Evolutionary conservation across 1,140 invertebrate species (phyloP).

Genomic region (Popillia japonica): DNA sequence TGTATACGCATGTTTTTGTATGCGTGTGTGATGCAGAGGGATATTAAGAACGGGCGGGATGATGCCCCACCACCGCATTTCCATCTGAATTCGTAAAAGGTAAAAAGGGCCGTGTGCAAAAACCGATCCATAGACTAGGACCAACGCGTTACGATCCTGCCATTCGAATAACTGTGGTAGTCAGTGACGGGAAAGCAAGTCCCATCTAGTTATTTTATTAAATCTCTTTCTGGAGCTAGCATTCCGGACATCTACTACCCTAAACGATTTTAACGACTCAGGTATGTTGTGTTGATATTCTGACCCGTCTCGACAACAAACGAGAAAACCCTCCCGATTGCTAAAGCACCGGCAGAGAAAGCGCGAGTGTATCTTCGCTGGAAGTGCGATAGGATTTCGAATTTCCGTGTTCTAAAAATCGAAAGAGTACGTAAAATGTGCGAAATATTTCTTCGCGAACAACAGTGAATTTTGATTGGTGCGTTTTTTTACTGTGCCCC

Average conservation of each 20-base stretch:
- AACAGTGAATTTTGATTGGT: slow-evolving; percentile 1
- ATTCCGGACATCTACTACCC: slow-evolving; percentile 54
- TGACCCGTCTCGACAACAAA: too few relatives aligned
- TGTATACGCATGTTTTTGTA: too few relatives aligned
- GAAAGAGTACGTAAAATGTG: not conserved
- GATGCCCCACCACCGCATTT: slow-evolving; percentile 48
- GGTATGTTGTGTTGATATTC: not conserved
- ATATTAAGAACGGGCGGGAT: not conserved
- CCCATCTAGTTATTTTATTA: slow-evolving; percentile 40
- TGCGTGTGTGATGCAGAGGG: not conserved
- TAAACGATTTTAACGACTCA: slow-evolving; percentile 50
- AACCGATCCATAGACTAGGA: slow-evolving; percentile 59
- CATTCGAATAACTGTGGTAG: slow-evolving; percentile 61
- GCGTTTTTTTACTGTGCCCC: not conserved
- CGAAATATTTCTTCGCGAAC: not conserved
- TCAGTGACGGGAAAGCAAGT: slow-evolving; percentile 57
- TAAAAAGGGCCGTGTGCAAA: slow-evolving; percentile 59
- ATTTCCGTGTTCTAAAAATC: not conserved
- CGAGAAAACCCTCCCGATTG: not conserved
- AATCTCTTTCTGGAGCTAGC: slow-evolving; percentile 46
- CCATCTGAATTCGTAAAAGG: slow-evolving; percentile 16
- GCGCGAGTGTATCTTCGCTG: not conserved
- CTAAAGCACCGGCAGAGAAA: not conserved
- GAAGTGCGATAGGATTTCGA: too few relatives aligned
- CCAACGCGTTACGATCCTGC: slow-evolving; percentile 42